A percentile compares a stretch with the other conserved stretches of the same genome.
These are phyloP conservation scores for Syngnathoides biaculeatus DNA, from an alignment of 2,113 vertebrate genomes.

Conservation along the genomic window DNA sequence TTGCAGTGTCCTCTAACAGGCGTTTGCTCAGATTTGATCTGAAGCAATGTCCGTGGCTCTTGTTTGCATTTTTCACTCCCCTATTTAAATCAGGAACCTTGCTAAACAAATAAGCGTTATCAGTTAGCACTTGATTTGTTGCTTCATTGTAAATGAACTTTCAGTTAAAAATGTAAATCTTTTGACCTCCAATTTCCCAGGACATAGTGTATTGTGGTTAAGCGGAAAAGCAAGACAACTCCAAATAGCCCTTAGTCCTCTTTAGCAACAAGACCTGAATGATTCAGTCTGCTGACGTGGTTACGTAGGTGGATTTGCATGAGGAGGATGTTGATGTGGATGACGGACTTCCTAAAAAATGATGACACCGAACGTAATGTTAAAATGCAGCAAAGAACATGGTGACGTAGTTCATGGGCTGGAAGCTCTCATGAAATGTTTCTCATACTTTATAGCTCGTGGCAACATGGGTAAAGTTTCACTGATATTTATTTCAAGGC, in stretches of 20 bases:
- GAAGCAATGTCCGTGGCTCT: slow-evolving; percentile 17
- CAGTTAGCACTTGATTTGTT: slow-evolving; percentile 1
- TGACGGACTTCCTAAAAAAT: slow-evolving; percentile 1
- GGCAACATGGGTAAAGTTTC: slow-evolving; percentile 8
- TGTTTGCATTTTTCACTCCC: slow-evolving; percentile 33
- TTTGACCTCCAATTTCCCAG: not conserved
- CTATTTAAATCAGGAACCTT: slow-evolving; percentile 21
- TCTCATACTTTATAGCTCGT: slow-evolving; percentile 9
- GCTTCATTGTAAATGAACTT: not conserved
- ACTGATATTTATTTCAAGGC: slow-evolving; percentile 6
- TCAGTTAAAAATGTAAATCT: not conserved
- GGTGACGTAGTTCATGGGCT: not conserved
- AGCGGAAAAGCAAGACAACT: not conserved
- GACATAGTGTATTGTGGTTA: not conserved
- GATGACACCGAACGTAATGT: slow-evolving; percentile 13
- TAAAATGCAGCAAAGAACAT: slow-evolving; percentile 4
- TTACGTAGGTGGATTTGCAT: not conserved
- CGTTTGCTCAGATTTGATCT: slow-evolving; percentile 33
- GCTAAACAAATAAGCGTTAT: slow-evolving; percentile 5
- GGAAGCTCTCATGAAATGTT: slow-evolving; percentile 15
- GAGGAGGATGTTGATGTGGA: not conserved
- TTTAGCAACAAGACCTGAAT: not conserved
- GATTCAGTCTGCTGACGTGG: not conserved
- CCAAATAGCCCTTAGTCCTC: not conserved
- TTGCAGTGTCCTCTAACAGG: slow-evolving; percentile 29